Conservation (phyloP, 1,140 invertebrate species). For the Pachypeltis micranthus region DNA sequence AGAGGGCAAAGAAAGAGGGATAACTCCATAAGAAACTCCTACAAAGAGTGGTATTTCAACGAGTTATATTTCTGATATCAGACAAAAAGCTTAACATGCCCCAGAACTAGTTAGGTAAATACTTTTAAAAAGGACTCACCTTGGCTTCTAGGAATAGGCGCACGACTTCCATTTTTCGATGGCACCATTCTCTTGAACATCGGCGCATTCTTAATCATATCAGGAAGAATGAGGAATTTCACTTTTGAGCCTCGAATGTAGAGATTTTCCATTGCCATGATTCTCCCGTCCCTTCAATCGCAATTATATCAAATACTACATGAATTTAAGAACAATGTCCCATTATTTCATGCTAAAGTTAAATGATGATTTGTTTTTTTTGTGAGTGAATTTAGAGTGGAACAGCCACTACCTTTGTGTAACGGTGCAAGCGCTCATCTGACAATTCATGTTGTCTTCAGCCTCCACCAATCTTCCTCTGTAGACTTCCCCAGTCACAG, state of each 20-base stretch:
- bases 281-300: conserved; percentile 84
- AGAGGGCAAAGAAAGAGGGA: too few species aligned
- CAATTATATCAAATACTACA: too few species aligned
- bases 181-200: conserved; percentile 96
- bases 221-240: conserved; percentile 92
- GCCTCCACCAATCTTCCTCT: conserved; percentile 96
- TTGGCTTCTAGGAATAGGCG: conserved; percentile 90
- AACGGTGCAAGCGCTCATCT: conserved; percentile 85
- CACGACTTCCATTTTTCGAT: conserved; percentile 79
- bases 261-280: conserved; percentile 90
- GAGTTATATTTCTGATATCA: too few species aligned
- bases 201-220: conserved; percentile 99
- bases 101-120: too few species aligned
- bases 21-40: too few species aligned
- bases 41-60: too few species aligned
- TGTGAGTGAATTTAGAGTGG: too few species aligned
- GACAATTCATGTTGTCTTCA: conserved; percentile 95
- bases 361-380: too few species aligned
- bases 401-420: conserved; percentile 72
- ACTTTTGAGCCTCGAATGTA: conserved; percentile 98
- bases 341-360: too few species aligned
- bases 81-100: too few species aligned
- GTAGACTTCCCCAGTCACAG: conserved; percentile 94
- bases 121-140: too few species aligned
- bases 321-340: too few species aligned